Evolutionary conservation across 2,113 vertebrate species (phyloP).

Genomic region (Antigone vipio): DNA sequence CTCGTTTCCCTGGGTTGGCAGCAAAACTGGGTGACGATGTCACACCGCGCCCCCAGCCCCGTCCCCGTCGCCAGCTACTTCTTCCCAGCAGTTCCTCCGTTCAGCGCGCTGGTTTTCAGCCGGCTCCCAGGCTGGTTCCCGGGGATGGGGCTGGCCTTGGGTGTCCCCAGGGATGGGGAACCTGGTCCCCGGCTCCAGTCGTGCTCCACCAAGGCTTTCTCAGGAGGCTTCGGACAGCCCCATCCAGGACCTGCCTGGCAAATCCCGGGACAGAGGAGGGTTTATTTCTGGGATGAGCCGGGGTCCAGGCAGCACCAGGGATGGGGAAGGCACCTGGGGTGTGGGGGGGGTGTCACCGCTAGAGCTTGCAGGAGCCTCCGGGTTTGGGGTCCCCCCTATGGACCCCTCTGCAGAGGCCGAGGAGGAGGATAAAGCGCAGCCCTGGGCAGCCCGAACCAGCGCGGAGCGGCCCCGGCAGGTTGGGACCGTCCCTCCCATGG

Average conservation of each 20-base stretch:
- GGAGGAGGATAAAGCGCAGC: neutral
- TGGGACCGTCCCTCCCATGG: accelerated
- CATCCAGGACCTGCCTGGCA: neutral
- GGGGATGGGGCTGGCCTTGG: neutral
- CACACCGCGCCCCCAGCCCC: accelerated
- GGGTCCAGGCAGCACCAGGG: neutral
- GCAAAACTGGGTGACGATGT: neutral
- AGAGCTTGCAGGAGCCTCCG: neutral
- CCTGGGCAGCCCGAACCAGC: neutral
- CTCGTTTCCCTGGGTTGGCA: neutral
- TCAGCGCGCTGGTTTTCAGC: neutral
- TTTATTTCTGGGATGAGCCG: accelerated
- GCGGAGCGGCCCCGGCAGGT: accelerated
- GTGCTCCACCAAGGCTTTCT: neutral
- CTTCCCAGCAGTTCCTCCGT: neutral
- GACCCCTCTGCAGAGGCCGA: too few relatives aligned
- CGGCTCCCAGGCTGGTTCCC: neutral
- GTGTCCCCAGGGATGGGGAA: neutral
- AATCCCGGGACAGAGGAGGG: neutral
- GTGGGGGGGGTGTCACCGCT: neutral
- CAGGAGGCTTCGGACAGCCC: neutral
- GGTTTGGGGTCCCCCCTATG: accelerated
- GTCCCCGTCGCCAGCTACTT: too few relatives aligned
- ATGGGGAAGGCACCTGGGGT: accelerated
- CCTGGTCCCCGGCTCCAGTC: neutral